Percentiles rank a stretch among this genome's conserved stretches.
phyloP scores from a whole-genome alignment of 1,140 invertebrate genomes.

The Lethrus apterus region DNA sequence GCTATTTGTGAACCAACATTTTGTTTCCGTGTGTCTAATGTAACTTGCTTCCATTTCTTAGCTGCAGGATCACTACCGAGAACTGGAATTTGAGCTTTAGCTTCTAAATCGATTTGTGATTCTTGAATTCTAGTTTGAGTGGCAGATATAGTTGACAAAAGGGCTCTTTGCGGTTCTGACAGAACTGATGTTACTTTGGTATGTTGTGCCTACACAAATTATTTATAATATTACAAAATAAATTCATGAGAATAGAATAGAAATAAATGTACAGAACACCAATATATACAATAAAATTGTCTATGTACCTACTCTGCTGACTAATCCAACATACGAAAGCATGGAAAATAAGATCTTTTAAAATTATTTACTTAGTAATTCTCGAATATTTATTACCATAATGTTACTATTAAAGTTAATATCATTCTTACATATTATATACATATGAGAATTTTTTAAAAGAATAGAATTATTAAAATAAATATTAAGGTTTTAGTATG shows the following conservation, averaged over 20 bases:
- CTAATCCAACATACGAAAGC: conserved; percentile 22
- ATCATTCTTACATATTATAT: no score
- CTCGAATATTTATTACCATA: no score
- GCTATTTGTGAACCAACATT: conserved; percentile 94
- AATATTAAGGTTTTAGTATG: no score
- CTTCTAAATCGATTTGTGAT: conserved; percentile 74
- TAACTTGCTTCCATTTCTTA: conserved; percentile 88
- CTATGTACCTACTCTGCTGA: conserved; percentile 39
- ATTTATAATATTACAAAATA: background rate
- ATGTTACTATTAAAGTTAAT: no score
- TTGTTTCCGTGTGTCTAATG: conserved; percentile 92
- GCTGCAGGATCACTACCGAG: conserved; percentile 79
- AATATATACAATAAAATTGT: conserved; percentile 16
- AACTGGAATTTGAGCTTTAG: conserved; percentile 66
- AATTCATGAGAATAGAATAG: background rate
- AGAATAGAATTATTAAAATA: background rate
- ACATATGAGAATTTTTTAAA: conserved; percentile 1
- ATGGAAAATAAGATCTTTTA: conserved; percentile 17
- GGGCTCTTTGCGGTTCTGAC: conserved; percentile 83
- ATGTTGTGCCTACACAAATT: conserved; percentile 63
- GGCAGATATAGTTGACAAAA: conserved; percentile 81
- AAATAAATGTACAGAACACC: background rate
- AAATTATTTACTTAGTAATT: no score
- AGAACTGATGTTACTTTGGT: conserved; percentile 76
- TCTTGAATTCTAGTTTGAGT: conserved; percentile 79